Evolutionary conservation across 2,888 invertebrate species (phyloP), one percentile per base, ranked within the genome.

Genomic region (Xestia rhomboidea): DNA sequence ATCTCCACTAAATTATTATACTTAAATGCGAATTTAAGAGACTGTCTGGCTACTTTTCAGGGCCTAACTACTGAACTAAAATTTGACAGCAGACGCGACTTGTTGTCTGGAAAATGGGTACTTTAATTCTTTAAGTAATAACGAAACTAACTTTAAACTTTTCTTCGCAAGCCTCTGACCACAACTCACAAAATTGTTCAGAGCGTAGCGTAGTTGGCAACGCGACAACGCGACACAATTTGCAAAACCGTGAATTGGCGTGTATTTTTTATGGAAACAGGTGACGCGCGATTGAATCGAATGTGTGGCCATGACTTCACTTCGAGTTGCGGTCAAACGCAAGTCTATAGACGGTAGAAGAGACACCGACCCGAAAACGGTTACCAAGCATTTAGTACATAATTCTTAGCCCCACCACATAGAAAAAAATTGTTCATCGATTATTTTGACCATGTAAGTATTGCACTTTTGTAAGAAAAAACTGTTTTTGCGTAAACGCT

Each of bases 1-100:
- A 68, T 68, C 4, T 11, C 15, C 34, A 57, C 27, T 71, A 30
- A 78, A 51, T 63, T 78, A 38, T 60, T 64, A 44, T 49, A 57
- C 24, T 4, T 72, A 67, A 81, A 66, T 63, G n/a, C 1, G 30
- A 49, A 24, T 62, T 62, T 62, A 5, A 34, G 21, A 60, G 24
- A 10, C 30, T 57, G 49, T 27, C 30, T 49, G 49, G 24, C 57
- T 41, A 24, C 18, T 24, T n/a, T 38, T 77, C 24, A 44, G 44
- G 10, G 15, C 1, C n/a, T 30, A 38, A 41, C 18, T 5, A 30
- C 41, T 41, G 18, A 2, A 54, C 13, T 38, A 21, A 13, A 18
- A 34, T 46, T 54, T 77, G 6, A 24, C 8, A 30, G 11, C 8
- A 62, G 11, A 13, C 3, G 24, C n/a, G 0, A 10, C 5, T 30